Evolutionary conservation across 2,888 invertebrate genomes (phyloP).

Genomic region (Periphyllus acericola): DNA sequence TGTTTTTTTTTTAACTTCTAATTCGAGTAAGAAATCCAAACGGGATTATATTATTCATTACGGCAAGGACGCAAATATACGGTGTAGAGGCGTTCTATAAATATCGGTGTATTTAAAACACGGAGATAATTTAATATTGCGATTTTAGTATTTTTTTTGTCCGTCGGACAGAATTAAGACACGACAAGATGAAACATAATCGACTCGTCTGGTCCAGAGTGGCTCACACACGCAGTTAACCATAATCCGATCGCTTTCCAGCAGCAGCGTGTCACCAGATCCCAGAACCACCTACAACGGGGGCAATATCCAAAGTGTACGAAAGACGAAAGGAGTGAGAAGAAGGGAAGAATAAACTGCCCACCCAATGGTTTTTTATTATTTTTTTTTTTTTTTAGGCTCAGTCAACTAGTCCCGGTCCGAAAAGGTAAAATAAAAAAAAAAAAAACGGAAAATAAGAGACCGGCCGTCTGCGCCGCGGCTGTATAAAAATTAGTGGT

Average conservation of each 20-base stretch:
- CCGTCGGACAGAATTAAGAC: conserved; percentile 16
- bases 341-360: conserved; percentile 29
- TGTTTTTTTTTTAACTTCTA: too few relatives aligned
- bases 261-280: conserved; percentile 54
- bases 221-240: conserved; percentile 52
- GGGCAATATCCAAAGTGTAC: conserved; percentile 21
- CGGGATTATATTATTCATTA: too few relatives aligned
- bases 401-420: conserved; percentile 19
- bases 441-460: conserved; percentile 23
- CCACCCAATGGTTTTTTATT: conserved; percentile 45
- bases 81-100: neutral
- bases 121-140: neutral
- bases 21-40: too few relatives aligned
- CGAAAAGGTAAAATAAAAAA: conserved; percentile 27
- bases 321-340: neutral
- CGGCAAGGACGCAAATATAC: too few relatives aligned
- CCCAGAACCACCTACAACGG: conserved; percentile 57
- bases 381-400: conserved; percentile 5
- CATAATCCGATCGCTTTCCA: conserved; percentile 59
- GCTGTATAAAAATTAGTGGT: conserved; percentile 51
- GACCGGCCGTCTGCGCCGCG: conserved; percentile 39
- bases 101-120: neutral
- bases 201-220: conserved; percentile 42
- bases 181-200: conserved; percentile 60
- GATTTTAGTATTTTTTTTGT: neutral